Evolutionary conservation across 35 echinoderm and acorn worm genomes (phyloP).

Genomic region (Ptychodera flava): DNA sequence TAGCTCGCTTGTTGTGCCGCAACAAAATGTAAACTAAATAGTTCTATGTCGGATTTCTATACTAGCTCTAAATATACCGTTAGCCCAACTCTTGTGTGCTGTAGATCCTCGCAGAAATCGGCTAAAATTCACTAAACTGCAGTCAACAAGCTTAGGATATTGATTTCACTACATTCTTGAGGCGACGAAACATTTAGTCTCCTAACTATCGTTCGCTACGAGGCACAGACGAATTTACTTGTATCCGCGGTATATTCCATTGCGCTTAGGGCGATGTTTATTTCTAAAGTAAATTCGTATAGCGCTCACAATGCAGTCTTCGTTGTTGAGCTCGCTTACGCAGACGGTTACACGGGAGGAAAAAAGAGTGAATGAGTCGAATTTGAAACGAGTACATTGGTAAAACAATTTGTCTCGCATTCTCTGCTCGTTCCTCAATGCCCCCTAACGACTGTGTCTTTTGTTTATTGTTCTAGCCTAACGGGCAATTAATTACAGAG

Average conservation of each 20-base stretch:
- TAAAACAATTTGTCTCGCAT: not conserved
- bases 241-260: not conserved
- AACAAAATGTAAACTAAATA: too few species aligned
- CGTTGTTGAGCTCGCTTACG: not conserved
- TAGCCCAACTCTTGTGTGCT: too few species aligned
- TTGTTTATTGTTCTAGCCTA: not conserved
- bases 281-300: not conserved
- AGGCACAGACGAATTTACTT: not conserved
- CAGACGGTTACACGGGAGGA: not conserved
- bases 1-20: too few species aligned
- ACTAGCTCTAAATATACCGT: too few species aligned
- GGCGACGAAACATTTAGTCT: not conserved
- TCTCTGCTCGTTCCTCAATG: not conserved
- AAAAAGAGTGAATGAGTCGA: not conserved
- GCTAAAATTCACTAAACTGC: not conserved
- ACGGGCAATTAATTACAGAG: not conserved
- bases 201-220: not conserved
- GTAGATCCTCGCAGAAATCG: too few species aligned
- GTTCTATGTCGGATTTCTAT: too few species aligned
- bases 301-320: not conserved
- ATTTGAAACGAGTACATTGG: not conserved
- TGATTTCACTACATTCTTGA: not conserved
- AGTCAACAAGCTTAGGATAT: not conserved
- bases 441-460: not conserved
- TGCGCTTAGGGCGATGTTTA: not conserved